Percentiles rank a stretch among this genome's conserved stretches.
Evolutionary conservation across 2,113 vertebrate species (phyloP).

Genomic region (Hyla sarda): DNA sequence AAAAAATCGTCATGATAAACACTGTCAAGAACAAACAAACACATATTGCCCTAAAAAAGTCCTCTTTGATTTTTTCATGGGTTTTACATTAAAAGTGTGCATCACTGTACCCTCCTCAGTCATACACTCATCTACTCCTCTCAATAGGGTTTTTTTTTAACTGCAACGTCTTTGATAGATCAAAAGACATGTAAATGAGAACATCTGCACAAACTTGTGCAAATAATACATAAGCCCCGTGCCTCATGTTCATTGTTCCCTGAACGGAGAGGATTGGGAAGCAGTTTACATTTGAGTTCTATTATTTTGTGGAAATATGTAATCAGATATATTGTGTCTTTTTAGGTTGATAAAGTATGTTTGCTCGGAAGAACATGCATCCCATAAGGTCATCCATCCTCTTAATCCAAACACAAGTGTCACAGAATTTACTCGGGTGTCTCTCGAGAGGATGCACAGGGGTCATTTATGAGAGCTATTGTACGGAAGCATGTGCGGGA

Average conservation of each 20-base stretch:
- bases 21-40: not conserved
- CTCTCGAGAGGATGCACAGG: not conserved
- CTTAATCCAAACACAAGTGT: slow-evolving; percentile 11
- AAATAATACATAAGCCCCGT: slow-evolving; percentile 30
- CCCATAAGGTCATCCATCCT: not conserved
- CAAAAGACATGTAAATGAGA: slow-evolving; percentile 51
- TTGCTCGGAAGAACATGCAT: slow-evolving; percentile 12
- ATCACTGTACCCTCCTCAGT: not conserved
- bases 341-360: not conserved
- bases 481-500: not conserved
- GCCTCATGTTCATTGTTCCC: slow-evolving; percentile 16
- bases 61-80: not conserved
- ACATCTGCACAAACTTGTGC: slow-evolving; percentile 20
- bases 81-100: slow-evolving; percentile 13
- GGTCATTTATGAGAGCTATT: not conserved
- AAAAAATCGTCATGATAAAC: not conserved
- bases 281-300: not conserved
- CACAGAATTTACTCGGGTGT: not conserved
- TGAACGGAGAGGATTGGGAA: slow-evolving; percentile 18
- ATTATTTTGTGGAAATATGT: slow-evolving; percentile 1
- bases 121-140: not conserved
- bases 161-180: slow-evolving; percentile 42
- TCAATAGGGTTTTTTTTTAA: slow-evolving; percentile 20
- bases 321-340: slow-evolving; percentile 6
- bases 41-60: not conserved